A percentile compares a stretch with the other conserved stretches of the same genome.
Evolutionary conservation across 2,113 vertebrate genomes (phyloP).

Genomic region (Eurypyga helias): DNA sequence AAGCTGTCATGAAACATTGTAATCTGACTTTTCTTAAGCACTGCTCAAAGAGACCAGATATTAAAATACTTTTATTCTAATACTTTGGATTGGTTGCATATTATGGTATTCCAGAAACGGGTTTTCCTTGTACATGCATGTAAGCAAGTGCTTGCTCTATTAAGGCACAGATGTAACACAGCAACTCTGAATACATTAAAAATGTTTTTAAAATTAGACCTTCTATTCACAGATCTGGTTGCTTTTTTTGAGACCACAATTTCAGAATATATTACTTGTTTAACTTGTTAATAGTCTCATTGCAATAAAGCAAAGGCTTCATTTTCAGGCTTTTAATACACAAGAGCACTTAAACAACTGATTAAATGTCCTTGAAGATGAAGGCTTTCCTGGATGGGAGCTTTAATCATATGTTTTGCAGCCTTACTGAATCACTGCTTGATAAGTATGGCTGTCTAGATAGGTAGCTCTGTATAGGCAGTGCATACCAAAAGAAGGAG

Average conservation of each 20-base stretch:
- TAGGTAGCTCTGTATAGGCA: neutral
- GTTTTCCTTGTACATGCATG: neutral
- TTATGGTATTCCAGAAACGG: conserved; percentile 3
- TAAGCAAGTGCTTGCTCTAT: neutral
- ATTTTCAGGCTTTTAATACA: neutral
- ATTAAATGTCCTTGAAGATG: conserved; percentile 6
- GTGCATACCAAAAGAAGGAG: neutral
- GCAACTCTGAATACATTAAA: neutral
- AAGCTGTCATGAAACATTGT: conserved; percentile 1
- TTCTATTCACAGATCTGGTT: neutral
- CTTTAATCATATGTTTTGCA: neutral
- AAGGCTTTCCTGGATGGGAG: neutral
- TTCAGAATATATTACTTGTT: neutral
- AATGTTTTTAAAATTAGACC: neutral
- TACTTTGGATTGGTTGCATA: neutral
- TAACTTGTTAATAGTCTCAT: neutral
- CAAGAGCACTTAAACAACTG: neutral
- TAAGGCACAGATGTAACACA: neutral
- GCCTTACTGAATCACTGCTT: neutral
- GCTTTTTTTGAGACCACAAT: neutral
- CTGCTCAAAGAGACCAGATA: neutral
- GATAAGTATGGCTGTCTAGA: neutral
- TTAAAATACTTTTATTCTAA: neutral
- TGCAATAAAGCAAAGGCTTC: neutral
- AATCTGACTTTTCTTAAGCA: neutral